These are phyloP conservation scores for Ridgeia piscesae DNA, from an alignment of 1,140 invertebrate genomes.

Conservation along the genomic window DNA sequence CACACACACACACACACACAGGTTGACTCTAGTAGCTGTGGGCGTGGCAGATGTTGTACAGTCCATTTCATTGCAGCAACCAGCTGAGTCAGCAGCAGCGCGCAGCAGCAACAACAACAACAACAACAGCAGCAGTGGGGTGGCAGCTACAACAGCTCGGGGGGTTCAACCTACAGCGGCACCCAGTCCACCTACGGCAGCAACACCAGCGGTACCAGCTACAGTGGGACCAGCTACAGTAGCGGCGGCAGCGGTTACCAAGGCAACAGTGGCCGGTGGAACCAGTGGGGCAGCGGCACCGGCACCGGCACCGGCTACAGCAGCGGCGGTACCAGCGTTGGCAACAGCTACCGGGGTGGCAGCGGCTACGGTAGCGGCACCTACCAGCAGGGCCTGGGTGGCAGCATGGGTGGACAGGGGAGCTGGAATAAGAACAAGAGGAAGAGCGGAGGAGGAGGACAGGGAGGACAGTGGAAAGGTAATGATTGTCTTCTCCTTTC, in stretches of 20 bases:
- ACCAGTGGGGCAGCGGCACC: background rate
- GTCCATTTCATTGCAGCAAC: background rate
- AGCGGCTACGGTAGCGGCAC: background rate
- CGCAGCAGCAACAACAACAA: background rate
- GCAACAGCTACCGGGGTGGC: background rate
- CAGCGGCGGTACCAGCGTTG: background rate
- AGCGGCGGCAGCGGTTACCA: background rate
- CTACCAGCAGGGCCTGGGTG: background rate
- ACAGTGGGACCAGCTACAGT: background rate
- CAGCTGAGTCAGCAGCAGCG: background rate
- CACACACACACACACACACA: no score
- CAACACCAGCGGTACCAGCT: background rate
- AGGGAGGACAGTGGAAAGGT: background rate
- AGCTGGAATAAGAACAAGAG: background rate
- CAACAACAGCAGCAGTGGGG: background rate
- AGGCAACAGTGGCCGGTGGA: background rate
- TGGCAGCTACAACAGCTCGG: background rate
- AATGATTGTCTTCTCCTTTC: background rate
- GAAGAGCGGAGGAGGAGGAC: background rate
- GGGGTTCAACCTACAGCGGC: background rate
- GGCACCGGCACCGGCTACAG: background rate
- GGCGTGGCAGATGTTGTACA: background rate
- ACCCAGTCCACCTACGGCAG: background rate
- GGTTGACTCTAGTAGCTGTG: no score
- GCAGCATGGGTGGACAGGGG: background rate